These are phyloP conservation scores for Erythrolamprus reginae DNA, from an alignment of 2,113 vertebrate species.

Conservation along the genomic window DNA sequence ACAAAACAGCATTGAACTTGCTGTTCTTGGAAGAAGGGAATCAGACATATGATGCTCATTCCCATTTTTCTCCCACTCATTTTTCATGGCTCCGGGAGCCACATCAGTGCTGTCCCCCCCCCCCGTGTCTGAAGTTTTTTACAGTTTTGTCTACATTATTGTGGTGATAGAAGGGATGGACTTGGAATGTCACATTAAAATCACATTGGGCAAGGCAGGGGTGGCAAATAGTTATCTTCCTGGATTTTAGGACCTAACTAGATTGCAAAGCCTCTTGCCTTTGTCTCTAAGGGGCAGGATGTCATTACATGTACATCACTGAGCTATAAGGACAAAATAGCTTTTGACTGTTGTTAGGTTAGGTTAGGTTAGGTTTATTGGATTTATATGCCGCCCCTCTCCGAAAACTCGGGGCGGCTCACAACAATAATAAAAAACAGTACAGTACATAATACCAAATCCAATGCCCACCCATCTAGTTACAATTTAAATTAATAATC, in stretches of 20 bases:
- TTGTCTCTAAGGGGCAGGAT: not conserved
- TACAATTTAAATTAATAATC: too few relatives aligned
- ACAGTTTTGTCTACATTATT: not conserved
- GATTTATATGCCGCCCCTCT: too few relatives aligned
- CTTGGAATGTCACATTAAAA: not conserved
- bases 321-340: not conserved
- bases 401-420: too few relatives aligned
- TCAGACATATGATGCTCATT: not conserved
- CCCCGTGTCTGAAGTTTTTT: not conserved
- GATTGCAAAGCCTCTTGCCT: not conserved
- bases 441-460: too few relatives aligned
- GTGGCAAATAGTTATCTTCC: not conserved
- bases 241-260: not conserved
- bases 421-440: too few relatives aligned
- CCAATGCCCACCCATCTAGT: too few relatives aligned
- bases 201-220: not conserved
- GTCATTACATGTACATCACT: not conserved
- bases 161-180: not conserved
- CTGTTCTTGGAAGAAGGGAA: not conserved
- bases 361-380: too few relatives aligned
- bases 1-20: not conserved
- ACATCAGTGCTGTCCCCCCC: not conserved
- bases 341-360: too few relatives aligned
- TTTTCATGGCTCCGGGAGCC: not conserved
- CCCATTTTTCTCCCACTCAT: not conserved